Conservation (phyloP, 2,888 invertebrate species). For the Gibbula magus region DNA sequence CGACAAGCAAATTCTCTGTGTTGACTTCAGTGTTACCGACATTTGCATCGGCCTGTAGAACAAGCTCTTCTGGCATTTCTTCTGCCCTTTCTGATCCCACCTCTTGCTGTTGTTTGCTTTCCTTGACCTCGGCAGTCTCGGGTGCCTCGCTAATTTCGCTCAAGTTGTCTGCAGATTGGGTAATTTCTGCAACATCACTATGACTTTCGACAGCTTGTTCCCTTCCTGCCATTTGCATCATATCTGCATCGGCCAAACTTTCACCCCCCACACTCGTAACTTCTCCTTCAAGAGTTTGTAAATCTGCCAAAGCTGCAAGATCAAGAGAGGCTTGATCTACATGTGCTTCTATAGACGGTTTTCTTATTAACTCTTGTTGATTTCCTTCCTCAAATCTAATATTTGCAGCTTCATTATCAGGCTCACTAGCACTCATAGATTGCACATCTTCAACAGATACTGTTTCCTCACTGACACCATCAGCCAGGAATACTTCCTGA, state of each 20-base stretch:
- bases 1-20: neutral
- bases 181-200: neutral
- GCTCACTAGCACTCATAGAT: neutral
- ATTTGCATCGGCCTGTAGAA: slow-evolving; percentile 16
- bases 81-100: neutral
- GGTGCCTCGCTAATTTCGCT: slow-evolving; percentile 1
- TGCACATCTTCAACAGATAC: neutral
- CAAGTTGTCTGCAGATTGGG: neutral
- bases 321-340: slow-evolving; percentile 6
- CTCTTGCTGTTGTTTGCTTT: neutral
- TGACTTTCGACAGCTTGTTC: slow-evolving; percentile 3
- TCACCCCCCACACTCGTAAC: neutral
- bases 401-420: neutral
- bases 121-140: slow-evolving; percentile 5
- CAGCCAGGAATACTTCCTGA: neutral
- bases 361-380: neutral
- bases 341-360: neutral
- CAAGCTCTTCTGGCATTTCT: neutral
- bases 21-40: slow-evolving; percentile 1
- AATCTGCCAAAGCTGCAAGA: neutral
- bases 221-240: neutral
- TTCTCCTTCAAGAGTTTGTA: slow-evolving; percentile 3
- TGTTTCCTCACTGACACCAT: neutral
- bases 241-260: neutral
- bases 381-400: neutral